phyloP scores from a whole-genome alignment of 2,888 invertebrate species.

The Diaperis boleti region DNA sequence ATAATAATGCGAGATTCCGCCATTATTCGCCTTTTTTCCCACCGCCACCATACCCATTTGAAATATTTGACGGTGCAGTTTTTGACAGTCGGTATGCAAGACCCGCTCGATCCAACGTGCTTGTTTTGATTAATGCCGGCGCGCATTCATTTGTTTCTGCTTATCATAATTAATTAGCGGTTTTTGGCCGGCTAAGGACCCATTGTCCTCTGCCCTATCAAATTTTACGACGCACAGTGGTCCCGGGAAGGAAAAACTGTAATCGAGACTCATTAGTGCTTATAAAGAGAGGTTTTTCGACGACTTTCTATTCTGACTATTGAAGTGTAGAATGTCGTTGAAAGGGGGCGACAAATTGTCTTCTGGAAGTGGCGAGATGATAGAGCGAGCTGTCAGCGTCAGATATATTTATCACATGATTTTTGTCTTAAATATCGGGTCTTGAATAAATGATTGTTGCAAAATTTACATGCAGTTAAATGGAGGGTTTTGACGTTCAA shows the following conservation, averaged over 20 bases:
- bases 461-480: no score
- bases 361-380: no score
- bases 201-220: slow-evolving; percentile 45
- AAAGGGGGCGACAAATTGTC: no score
- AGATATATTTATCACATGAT: no score
- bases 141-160: slow-evolving; percentile 63
- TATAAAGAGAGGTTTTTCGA: no score
- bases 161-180: slow-evolving; percentile 65
- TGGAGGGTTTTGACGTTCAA: no score
- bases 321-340: no score
- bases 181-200: slow-evolving; percentile 56
- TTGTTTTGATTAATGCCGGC: slow-evolving; percentile 62
- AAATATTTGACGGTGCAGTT: slow-evolving; percentile 59
- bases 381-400: no score
- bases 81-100: slow-evolving; percentile 60
- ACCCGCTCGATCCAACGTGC: slow-evolving; percentile 56
- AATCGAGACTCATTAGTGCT: no score
- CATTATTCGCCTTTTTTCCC: slow-evolving; percentile 42
- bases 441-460: no score
- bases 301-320: no score
- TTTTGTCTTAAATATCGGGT: no score
- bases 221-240: slow-evolving; percentile 33
- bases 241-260: neutral
- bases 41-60: slow-evolving; percentile 47
- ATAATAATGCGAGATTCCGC: slow-evolving; percentile 42